phyloP scores from a whole-genome alignment of 2,113 vertebrate species.

The Glareola pratincola region DNA sequence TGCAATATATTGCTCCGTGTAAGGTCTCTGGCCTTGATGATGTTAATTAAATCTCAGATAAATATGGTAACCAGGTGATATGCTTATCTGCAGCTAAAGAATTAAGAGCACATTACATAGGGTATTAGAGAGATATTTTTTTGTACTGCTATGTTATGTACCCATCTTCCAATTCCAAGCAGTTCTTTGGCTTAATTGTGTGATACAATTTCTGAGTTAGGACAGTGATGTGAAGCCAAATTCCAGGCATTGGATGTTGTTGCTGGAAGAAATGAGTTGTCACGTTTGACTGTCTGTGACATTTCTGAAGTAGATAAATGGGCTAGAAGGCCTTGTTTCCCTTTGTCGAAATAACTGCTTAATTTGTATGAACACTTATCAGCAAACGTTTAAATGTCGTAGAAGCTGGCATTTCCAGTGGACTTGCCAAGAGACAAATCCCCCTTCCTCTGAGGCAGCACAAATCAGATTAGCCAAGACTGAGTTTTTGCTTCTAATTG shows the following conservation, averaged over 20 bases:
- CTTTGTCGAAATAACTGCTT: not conserved
- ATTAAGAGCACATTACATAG: not conserved
- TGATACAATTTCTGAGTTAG: not conserved
- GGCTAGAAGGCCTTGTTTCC: not conserved
- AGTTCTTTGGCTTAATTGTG: not conserved
- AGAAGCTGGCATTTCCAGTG: not conserved
- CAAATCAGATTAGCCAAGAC: conserved; percentile 43
- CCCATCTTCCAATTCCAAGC: not conserved
- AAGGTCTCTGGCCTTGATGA: not conserved
- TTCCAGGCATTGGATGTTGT: not conserved
- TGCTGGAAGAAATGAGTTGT: not conserved
- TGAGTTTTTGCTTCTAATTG: conserved; percentile 9
- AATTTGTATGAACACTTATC: not conserved
- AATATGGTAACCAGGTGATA: not conserved
- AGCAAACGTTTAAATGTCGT: not conserved
- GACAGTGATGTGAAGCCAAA: not conserved
- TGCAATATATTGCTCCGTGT: not conserved
- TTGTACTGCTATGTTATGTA: not conserved
- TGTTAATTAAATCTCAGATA: not conserved
- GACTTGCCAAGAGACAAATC: not conserved
- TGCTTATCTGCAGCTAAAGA: not conserved
- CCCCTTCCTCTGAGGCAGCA: conserved; percentile 7
- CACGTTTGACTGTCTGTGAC: not conserved
- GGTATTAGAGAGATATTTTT: not conserved
- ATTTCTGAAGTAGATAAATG: not conserved